Conservation (phyloP, 2,113 vertebrate genomes). For the Clinocottus analis region DNA sequence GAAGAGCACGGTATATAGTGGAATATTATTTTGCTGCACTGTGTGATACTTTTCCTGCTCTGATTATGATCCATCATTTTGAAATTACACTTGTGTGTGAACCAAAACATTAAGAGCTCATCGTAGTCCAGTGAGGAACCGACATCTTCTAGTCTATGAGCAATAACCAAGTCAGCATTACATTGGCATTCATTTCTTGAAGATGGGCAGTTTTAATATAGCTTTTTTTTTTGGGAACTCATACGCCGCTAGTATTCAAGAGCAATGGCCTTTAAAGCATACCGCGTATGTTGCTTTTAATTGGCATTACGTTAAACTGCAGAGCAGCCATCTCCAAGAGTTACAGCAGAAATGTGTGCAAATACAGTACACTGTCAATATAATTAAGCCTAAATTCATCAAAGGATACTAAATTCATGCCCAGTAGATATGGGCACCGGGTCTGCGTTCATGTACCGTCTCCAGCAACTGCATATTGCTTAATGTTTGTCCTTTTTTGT, state of each 20-base stretch:
- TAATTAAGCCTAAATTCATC: neutral
- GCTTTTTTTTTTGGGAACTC: neutral
- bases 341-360: neutral
- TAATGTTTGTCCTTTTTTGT: constrained; percentile 56
- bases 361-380: neutral
- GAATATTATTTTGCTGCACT: neutral
- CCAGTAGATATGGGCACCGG: neutral
- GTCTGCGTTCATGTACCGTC: neutral
- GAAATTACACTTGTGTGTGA: neutral
- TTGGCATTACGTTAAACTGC: neutral
- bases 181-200: neutral
- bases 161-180: neutral
- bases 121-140: neutral
- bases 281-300: neutral
- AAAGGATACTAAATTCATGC: neutral
- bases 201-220: constrained; percentile 3
- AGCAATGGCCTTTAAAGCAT: neutral
- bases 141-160: neutral
- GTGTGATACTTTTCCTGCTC: neutral
- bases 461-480: constrained; percentile 1
- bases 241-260: neutral
- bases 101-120: neutral
- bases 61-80: neutral
- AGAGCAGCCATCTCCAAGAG: neutral
- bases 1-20: neutral